Evolutionary conservation across 35 echinoderm and acorn worm species (phyloP), one percentile per base, ranked within the genome.

Genomic region (Patiria miniata): DNA sequence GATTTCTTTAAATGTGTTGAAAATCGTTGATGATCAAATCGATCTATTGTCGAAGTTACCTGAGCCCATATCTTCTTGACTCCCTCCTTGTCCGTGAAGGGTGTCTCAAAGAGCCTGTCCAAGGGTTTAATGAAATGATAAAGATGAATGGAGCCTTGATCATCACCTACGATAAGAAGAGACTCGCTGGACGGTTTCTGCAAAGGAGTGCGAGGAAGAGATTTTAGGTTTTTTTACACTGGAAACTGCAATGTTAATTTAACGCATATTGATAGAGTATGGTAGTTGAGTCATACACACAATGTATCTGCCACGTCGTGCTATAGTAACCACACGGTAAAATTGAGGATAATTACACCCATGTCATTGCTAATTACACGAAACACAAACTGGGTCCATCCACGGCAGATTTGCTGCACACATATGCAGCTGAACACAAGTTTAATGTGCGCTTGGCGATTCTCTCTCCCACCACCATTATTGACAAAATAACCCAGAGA

Each of bases 21-120:
- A n/a, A n/a, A n/a, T n/a, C n/a, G n/a, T n/a, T n/a, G n/a, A n/a
- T n/a, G n/a, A n/a, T n/a, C 42, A 47, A 12, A 47, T 12, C 4
- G 42, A 47, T 51, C 19, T 37, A 2, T 40, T 39, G 32, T 1
- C 55, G 1, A 57, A 83, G 88, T 88, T 29, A 99, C 96, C 68
- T 94, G 96, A 84, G 83, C 87, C 96, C 96, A 99, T 26, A 99
- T 95, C 68, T 95, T 92, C 65, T 99, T 93, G 15, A 91, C 86
- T 10, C 89, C 78, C 23, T 92, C 87, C 52, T 84, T 68, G 33
- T 78, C 78, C 44, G 84, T 99, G 22, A 91, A 94, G 26, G 87
- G 82, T 1, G 85, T 91, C 78, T 94, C 96, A 89, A 99, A 99
- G 1, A 99, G 77, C 79, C 84, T 94, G 32, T 94, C 87, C 28